phyloP scores from a whole-genome alignment of 1,140 invertebrate species.

The Ephestia elutella region DNA sequence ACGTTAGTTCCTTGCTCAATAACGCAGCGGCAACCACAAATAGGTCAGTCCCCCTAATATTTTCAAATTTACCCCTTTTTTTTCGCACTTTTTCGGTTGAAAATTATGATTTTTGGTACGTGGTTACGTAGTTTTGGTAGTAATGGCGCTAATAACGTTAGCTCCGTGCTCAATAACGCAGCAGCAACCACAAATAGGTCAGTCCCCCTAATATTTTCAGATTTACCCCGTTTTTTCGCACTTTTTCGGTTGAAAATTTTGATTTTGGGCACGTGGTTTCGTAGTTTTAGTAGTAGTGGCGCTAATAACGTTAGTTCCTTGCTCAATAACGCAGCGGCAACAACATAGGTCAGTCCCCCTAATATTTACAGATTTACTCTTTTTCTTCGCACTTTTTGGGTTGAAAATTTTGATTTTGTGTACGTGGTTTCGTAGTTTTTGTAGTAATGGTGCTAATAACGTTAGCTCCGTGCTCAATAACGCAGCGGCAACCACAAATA shows the following conservation, averaged over 20 bases:
- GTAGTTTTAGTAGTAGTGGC: slow-evolving; percentile 23
- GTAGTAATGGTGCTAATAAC: slow-evolving; percentile 52
- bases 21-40: slow-evolving; percentile 57
- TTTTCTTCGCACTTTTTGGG: too few species aligned
- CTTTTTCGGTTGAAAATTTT: too few species aligned
- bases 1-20: slow-evolving; percentile 67
- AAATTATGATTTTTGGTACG: too few species aligned
- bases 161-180: slow-evolving; percentile 67
- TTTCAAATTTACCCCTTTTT: slow-evolving; percentile 12
- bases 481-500: slow-evolving; percentile 59
- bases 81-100: slow-evolving; percentile 14
- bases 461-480: slow-evolving; percentile 67
- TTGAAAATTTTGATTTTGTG: too few species aligned
- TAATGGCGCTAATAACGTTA: slow-evolving; percentile 56
- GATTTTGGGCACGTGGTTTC: too few species aligned
- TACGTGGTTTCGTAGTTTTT: too few species aligned
- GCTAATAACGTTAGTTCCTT: slow-evolving; percentile 62
- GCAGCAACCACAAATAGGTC: slow-evolving; percentile 61
- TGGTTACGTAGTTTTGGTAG: too few species aligned
- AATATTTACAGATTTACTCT: slow-evolving; percentile 7
- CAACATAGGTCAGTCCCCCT: slow-evolving; percentile 52
- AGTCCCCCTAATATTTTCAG: slow-evolving; percentile 34
- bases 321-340: slow-evolving; percentile 62
- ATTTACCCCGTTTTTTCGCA: slow-evolving; percentile 14
- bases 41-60: slow-evolving; percentile 51